Percentiles rank a stretch among this genome's conserved stretches.
These are phyloP conservation scores for Todus mexicanus DNA, from an alignment of 2,797 vertebrate genomes.

Conservation along the genomic window DNA sequence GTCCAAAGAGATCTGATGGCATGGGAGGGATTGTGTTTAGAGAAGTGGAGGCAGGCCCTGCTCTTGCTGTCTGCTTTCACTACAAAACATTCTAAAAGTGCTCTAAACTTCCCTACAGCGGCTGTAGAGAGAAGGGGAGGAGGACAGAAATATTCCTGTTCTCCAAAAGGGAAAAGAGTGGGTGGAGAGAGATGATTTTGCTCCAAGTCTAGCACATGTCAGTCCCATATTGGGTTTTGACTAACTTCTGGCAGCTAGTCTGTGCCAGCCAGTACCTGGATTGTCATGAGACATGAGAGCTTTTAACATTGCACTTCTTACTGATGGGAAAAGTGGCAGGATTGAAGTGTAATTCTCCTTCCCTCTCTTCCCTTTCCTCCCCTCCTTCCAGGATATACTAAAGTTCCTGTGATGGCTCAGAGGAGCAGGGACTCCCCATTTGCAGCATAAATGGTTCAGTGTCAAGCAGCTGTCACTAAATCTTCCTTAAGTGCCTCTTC, in stretches of 20 bases:
- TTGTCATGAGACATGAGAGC: background rate
- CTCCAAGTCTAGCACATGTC: slow-evolving; percentile 29
- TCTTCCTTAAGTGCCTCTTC: slow-evolving; percentile 34
- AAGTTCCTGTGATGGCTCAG: background rate
- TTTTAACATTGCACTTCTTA: background rate
- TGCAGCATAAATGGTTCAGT: background rate
- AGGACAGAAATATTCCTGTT: slow-evolving; percentile 19
- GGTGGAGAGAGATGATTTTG: slow-evolving; percentile 17
- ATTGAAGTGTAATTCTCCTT: background rate
- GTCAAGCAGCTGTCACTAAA: slow-evolving; percentile 35
- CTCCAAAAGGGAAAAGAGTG: background rate
- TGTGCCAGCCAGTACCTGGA: background rate
- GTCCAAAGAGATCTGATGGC: background rate
- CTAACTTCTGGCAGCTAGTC: background rate
- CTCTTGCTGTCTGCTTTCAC: background rate
- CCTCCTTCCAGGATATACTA: background rate
- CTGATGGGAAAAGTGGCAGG: background rate
- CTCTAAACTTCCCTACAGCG: background rate
- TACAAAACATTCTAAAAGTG: background rate
- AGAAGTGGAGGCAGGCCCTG: background rate
- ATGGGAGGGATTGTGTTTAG: background rate
- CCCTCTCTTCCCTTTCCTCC: background rate
- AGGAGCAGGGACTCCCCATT: background rate
- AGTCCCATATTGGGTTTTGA: background rate
- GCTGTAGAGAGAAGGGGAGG: background rate